Conservation (phyloP, 2,113 vertebrate species). For the Plotosus lineatus region DNA sequence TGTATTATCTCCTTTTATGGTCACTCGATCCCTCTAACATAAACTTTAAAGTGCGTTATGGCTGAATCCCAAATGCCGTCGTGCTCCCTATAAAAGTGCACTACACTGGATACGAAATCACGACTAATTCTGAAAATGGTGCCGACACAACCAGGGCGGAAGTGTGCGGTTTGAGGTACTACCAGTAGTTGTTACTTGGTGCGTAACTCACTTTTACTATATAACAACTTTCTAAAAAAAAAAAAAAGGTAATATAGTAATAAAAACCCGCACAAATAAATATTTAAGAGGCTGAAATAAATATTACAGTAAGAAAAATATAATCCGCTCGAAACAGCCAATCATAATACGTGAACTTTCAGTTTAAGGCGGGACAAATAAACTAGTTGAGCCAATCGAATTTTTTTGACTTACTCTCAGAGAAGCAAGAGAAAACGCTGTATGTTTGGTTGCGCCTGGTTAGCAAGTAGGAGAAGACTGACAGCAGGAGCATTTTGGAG, state of each 20-base stretch:
- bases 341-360: neutral
- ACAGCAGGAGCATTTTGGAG: neutral
- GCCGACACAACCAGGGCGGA: neutral
- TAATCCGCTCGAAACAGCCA: neutral
- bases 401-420: neutral
- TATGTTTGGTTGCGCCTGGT: slow-evolving; percentile 57
- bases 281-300: neutral
- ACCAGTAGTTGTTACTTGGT: neutral
- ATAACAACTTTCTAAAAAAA: neutral
- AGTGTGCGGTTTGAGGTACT: neutral
- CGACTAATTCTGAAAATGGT: neutral
- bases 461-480: slow-evolving; percentile 44
- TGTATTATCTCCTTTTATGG: slow-evolving; percentile 61
- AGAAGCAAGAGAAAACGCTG: slow-evolving; percentile 14
- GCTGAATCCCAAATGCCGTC: neutral
- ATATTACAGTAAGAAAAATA: neutral
- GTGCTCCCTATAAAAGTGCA: neutral
- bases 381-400: neutral
- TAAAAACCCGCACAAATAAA: neutral
- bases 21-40: slow-evolving; percentile 46
- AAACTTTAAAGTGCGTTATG: neutral
- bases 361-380: neutral
- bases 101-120: neutral
- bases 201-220: neutral
- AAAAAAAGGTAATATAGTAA: neutral